Conservation (phyloP, 2,888 invertebrate species). For the Xestia ashworthii region DNA sequence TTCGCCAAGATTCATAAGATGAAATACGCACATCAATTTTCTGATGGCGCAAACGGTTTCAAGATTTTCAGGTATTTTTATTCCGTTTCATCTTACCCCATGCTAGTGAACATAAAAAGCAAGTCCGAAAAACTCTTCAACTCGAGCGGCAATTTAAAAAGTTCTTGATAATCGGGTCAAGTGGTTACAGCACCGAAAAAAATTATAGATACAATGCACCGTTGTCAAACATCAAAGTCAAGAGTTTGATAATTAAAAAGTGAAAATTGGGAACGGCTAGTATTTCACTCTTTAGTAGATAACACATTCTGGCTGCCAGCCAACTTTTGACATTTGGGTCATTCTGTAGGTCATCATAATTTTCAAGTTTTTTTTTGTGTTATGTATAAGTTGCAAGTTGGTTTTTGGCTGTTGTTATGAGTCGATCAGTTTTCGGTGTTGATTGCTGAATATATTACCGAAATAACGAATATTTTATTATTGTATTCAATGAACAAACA, state of each 20-base stretch:
- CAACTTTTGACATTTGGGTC: slow-evolving; percentile 85
- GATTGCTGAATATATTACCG: slow-evolving; percentile 36
- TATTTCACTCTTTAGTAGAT: slow-evolving; percentile 82
- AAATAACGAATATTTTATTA: slow-evolving; percentile 17
- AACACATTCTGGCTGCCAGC: slow-evolving; percentile 83
- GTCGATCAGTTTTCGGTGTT: slow-evolving; percentile 35
- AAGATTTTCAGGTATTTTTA: slow-evolving; percentile 11
- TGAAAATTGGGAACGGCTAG: slow-evolving; percentile 84
- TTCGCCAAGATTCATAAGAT: background rate
- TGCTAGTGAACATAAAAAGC: slow-evolving; percentile 20
- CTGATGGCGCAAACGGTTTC: background rate
- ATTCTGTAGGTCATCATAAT: slow-evolving; percentile 76
- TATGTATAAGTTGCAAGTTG: slow-evolving; percentile 37
- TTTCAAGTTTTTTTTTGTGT: slow-evolving; percentile 58
- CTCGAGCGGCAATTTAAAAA: slow-evolving; percentile 58
- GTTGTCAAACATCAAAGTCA: slow-evolving; percentile 80
- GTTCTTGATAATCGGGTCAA: slow-evolving; percentile 68
- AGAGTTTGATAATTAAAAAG: slow-evolving; percentile 87
- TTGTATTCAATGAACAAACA: slow-evolving; percentile 14
- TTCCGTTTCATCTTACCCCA: slow-evolving; percentile 4
- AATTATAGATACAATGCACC: slow-evolving; percentile 64
- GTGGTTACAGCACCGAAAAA: slow-evolving; percentile 60
- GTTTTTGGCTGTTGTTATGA: slow-evolving; percentile 31
- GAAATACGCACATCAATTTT: background rate
- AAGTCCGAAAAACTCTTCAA: slow-evolving; percentile 42